phyloP scores from a whole-genome alignment of 2,113 vertebrate species.

The Thomomys bottae region DNA sequence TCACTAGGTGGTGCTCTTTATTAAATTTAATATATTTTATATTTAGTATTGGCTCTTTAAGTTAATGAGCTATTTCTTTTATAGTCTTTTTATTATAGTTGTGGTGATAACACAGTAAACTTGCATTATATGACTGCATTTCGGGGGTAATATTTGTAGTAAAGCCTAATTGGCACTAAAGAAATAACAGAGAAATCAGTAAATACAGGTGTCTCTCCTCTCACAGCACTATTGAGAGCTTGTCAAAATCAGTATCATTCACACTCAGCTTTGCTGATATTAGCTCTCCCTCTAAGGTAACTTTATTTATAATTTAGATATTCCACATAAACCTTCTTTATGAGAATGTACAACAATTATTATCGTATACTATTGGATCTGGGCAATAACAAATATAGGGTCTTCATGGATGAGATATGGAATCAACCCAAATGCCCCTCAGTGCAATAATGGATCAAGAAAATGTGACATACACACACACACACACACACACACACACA shows the following conservation, averaged over 20 bases:
- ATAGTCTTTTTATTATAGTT: slow-evolving; percentile 69
- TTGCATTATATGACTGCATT: slow-evolving; percentile 44
- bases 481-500: too few relatives aligned
- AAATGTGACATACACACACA: too few relatives aligned
- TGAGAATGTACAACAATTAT: slow-evolving; percentile 46
- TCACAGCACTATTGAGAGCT: neutral
- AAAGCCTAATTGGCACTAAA: neutral
- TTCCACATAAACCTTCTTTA: slow-evolving; percentile 3
- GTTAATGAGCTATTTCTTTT: slow-evolving; percentile 55
- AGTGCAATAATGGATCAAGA: too few relatives aligned
- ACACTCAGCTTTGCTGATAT: slow-evolving; percentile 31
- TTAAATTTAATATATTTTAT: slow-evolving; percentile 64
- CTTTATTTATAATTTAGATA: slow-evolving; percentile 71
- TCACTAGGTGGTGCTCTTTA: slow-evolving; percentile 85
- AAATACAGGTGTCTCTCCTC: slow-evolving; percentile 26
- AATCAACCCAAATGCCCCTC: too few relatives aligned
- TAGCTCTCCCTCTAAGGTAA: slow-evolving; percentile 30
- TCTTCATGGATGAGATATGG: neutral
- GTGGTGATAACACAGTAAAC: slow-evolving; percentile 60
- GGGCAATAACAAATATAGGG: slow-evolving; percentile 20
- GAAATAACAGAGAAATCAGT: slow-evolving; percentile 58
- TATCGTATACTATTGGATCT: slow-evolving; percentile 38
- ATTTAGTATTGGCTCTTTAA: neutral
- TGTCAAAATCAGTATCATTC: slow-evolving; percentile 63
- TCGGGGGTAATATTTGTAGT: slow-evolving; percentile 61